These are phyloP conservation scores for Argynnis bischoffii DNA, from an alignment of 2,888 invertebrate genomes.

Conservation along the genomic window DNA sequence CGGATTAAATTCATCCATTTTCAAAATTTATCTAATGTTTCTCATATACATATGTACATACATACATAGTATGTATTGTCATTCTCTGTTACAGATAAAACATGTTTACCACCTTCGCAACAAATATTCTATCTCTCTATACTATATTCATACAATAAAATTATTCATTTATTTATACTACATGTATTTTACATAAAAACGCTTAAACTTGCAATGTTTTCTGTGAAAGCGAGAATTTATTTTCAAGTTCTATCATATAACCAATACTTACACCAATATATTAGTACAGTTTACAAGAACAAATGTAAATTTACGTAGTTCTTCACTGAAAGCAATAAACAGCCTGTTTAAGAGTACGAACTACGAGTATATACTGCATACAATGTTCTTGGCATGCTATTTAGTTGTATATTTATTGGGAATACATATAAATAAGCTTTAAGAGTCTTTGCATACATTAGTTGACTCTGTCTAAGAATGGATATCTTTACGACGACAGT, in stretches of 20 bases:
- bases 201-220: neutral
- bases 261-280: slow-evolving; percentile 9
- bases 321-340: slow-evolving; percentile 34
- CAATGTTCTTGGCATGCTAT: slow-evolving; percentile 34
- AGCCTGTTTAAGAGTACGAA: slow-evolving; percentile 26
- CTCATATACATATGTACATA: too few relatives aligned
- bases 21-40: too few relatives aligned
- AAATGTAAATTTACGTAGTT: slow-evolving; percentile 32
- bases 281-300: slow-evolving; percentile 26
- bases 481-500: slow-evolving; percentile 32
- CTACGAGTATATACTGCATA: slow-evolving; percentile 28
- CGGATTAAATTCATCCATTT: too few relatives aligned
- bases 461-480: slow-evolving; percentile 19
- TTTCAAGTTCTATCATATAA: neutral
- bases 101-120: too few relatives aligned
- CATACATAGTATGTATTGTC: too few relatives aligned
- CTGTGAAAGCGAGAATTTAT: neutral
- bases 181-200: too few relatives aligned
- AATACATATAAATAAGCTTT: slow-evolving; percentile 34
- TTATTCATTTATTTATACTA: too few relatives aligned
- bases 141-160: too few relatives aligned
- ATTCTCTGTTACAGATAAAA: too few relatives aligned
- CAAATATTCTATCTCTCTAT: too few relatives aligned
- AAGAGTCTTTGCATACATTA: slow-evolving; percentile 25
- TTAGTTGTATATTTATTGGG: slow-evolving; percentile 30